A percentile compares a stretch with the other conserved stretches of the same genome.
These are phyloP conservation scores for Eubucco bourcierii DNA, from an alignment of 2,113 vertebrate genomes.

Conservation along the genomic window DNA sequence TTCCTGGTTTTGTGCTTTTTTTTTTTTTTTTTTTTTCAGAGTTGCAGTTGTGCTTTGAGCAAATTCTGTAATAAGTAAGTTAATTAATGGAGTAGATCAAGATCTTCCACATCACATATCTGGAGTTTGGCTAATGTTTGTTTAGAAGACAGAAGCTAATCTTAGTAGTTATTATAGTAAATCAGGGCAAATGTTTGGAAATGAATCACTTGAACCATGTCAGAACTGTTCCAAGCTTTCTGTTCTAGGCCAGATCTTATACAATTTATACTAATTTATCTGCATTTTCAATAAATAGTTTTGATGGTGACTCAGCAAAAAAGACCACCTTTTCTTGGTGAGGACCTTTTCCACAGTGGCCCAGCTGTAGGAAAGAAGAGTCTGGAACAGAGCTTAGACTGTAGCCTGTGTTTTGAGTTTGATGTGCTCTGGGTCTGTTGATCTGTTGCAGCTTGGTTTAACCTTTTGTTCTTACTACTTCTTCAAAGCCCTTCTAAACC, in stretches of 20 bases:
- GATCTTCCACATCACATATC: not conserved
- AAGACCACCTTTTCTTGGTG: not conserved
- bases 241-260: constrained; percentile 27
- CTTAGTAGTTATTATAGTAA: constrained; percentile 5
- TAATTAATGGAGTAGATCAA: not conserved
- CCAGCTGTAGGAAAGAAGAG: not conserved
- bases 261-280: not conserved
- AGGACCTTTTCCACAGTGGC: not conserved
- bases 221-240: constrained; percentile 15
- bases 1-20: not conserved
- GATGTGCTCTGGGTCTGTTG: not conserved
- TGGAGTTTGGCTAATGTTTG: not conserved
- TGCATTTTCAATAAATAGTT: not conserved
- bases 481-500: not conserved
- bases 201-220: constrained; percentile 33
- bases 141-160: not conserved
- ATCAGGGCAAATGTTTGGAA: constrained; percentile 11
- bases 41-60: not conserved
- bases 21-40: not conserved
- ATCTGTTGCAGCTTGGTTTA: not conserved
- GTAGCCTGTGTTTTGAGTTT: not conserved
- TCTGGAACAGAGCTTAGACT: not conserved
- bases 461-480: not conserved
- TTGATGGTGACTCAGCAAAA: not conserved
- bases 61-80: not conserved